phyloP scores from a whole-genome alignment of 2,113 vertebrate species.

The Nestor notabilis region DNA sequence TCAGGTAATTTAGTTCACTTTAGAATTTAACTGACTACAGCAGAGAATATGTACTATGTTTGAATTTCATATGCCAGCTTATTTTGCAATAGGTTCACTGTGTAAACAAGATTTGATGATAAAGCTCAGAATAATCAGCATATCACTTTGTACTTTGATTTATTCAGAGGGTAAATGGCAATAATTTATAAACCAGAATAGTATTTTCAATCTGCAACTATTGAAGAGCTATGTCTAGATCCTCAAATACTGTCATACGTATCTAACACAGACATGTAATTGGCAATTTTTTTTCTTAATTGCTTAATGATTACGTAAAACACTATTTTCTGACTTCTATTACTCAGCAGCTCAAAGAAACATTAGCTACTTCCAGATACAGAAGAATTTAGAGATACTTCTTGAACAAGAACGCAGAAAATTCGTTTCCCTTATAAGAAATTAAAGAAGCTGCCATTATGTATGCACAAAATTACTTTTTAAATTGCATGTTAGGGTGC shows the following conservation, averaged over 20 bases:
- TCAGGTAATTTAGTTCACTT: background rate
- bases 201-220: background rate
- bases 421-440: background rate
- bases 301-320: background rate
- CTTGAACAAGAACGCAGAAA: background rate
- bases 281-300: background rate
- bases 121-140: background rate
- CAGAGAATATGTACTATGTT: background rate
- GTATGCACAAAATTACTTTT: background rate
- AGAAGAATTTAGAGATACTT: background rate
- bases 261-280: background rate
- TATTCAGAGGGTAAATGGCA: background rate
- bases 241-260: background rate
- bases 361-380: background rate
- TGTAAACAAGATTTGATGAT: background rate
- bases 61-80: background rate
- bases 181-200: background rate
- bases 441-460: background rate
- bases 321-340: background rate
- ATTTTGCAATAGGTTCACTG: background rate
- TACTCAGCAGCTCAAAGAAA: background rate
- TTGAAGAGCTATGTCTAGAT: background rate
- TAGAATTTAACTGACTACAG: conserved; percentile 5
- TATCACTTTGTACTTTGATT: background rate
- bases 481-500: background rate